Conservation (phyloP, 2,888 invertebrate species). For the Troglohyphantes excavatus region DNA sequence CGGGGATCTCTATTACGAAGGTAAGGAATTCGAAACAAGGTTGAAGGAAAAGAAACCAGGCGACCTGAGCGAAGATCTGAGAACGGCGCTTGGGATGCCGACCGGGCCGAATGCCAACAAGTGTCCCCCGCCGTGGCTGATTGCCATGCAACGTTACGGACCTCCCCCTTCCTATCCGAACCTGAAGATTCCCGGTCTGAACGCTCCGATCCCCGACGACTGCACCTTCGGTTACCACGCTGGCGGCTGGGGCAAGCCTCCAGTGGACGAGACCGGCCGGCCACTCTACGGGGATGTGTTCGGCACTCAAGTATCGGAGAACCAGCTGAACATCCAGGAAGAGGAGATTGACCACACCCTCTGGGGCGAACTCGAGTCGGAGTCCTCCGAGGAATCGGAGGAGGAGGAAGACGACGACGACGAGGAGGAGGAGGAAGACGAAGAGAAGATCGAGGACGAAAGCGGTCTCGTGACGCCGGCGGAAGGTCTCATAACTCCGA, state of each 20-base stretch:
- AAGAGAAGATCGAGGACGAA: constrained; percentile 85
- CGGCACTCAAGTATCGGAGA: constrained; percentile 86
- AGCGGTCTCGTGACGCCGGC: constrained; percentile 96
- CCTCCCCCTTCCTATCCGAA: constrained; percentile 99
- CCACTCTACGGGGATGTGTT: constrained; percentile 99
- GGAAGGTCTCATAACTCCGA: constrained; percentile 93
- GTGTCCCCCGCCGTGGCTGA: constrained; percentile 96
- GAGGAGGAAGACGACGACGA: constrained; percentile 85
- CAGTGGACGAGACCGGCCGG: constrained; percentile 98
- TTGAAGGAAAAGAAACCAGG: constrained; percentile 99
- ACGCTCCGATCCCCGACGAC: constrained; percentile 98
- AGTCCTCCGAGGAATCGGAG: constrained; percentile 89
- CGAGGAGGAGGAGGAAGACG: constrained; percentile 83
- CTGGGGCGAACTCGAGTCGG: constrained; percentile 98
- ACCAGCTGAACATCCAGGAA: constrained; percentile 87
- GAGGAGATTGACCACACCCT: constrained; percentile 95
- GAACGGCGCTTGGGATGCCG: constrained; percentile 99
- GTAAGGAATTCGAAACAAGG: constrained; percentile 98
- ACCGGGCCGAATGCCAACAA: constrained; percentile 89
- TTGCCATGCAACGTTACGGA: constrained; percentile 98
- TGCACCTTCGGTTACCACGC: constrained; percentile 99
- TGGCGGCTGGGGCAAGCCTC: constrained; percentile 99
- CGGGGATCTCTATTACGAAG: constrained; percentile 96
- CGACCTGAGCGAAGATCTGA: constrained; percentile 95
- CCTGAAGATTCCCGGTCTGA: constrained; percentile 87